These are phyloP conservation scores for Mactra quadrangularis DNA, from an alignment of 1,140 invertebrate genomes.

Conservation along the genomic window DNA sequence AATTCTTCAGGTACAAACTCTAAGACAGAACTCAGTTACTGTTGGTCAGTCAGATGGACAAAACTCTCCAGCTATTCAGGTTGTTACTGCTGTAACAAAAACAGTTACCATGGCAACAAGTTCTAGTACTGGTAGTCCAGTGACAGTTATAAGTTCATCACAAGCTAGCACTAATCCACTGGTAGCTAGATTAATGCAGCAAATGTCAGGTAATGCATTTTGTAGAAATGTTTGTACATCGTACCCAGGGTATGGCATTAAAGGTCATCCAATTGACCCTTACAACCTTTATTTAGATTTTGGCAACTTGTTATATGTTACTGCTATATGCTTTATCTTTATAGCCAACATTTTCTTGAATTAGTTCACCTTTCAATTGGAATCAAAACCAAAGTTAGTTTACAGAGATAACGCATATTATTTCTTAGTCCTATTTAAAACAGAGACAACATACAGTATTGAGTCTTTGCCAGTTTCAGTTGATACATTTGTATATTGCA, in stretches of 20 bases:
- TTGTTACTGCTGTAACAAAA: conserved; percentile 21
- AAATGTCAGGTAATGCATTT: conserved; percentile 55
- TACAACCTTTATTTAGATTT: background rate
- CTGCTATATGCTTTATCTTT: background rate
- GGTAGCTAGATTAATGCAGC: conserved; percentile 58
- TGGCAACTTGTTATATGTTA: background rate
- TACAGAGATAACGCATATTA: too few relatives aligned
- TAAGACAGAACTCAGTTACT: conserved; percentile 10
- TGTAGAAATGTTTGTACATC: too few relatives aligned
- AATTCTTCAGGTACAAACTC: background rate
- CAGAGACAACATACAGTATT: too few relatives aligned
- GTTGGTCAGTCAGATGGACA: background rate
- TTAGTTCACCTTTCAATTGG: too few relatives aligned
- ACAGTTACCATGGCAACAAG: conserved; percentile 39
- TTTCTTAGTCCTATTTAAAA: too few relatives aligned
- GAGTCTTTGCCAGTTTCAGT: too few relatives aligned
- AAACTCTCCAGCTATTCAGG: conserved; percentile 42
- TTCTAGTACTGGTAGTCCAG: conserved; percentile 23
- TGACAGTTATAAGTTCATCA: conserved; percentile 29
- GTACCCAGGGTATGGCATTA: too few relatives aligned
- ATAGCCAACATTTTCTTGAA: too few relatives aligned
- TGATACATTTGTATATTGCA: too few relatives aligned
- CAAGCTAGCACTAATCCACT: conserved; percentile 48
- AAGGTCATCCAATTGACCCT: too few relatives aligned
- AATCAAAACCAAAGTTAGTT: too few relatives aligned